These are phyloP conservation scores for Drosophila eugracilis DNA, from an alignment of 1,140 invertebrate genomes.

Conservation along the genomic window DNA sequence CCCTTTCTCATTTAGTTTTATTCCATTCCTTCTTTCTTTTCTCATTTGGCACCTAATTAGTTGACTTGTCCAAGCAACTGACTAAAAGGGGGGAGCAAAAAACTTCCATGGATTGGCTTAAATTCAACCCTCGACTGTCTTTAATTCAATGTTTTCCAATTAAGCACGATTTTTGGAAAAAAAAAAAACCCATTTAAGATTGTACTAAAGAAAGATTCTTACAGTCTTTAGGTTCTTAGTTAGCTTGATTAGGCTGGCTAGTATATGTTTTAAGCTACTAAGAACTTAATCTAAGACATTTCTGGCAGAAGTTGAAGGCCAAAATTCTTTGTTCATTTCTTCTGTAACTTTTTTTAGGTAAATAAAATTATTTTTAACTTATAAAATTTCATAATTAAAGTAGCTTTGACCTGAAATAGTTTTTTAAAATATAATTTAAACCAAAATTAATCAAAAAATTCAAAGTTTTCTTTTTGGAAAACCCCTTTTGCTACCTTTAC, in stretches of 20 bases:
- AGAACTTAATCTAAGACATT: no score
- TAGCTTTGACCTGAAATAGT: no score
- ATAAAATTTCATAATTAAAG: no score
- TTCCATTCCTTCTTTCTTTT: slow-evolving; percentile 35
- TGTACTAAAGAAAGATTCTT: no score
- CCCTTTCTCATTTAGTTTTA: slow-evolving; percentile 14
- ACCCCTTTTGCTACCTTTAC: no score
- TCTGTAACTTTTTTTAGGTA: no score
- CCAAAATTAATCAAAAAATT: not conserved
- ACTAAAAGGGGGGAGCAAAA: not conserved
- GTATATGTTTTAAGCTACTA: no score
- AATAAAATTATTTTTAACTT: no score
- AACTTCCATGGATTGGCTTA: slow-evolving; percentile 40
- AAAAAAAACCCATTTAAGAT: not conserved
- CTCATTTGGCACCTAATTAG: slow-evolving; percentile 56
- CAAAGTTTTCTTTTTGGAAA: not conserved
- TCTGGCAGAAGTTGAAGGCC: no score
- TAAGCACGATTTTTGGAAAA: slow-evolving; percentile 1
- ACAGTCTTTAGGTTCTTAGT: not conserved
- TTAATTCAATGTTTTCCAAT: slow-evolving; percentile 26
- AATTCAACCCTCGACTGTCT: slow-evolving; percentile 15
- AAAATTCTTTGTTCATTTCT: no score
- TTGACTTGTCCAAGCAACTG: slow-evolving; percentile 45
- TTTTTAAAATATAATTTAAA: no score
- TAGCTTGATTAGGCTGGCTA: not conserved